Conservation (phyloP, 1,140 invertebrate genomes). For the Calycopis cecrops region DNA sequence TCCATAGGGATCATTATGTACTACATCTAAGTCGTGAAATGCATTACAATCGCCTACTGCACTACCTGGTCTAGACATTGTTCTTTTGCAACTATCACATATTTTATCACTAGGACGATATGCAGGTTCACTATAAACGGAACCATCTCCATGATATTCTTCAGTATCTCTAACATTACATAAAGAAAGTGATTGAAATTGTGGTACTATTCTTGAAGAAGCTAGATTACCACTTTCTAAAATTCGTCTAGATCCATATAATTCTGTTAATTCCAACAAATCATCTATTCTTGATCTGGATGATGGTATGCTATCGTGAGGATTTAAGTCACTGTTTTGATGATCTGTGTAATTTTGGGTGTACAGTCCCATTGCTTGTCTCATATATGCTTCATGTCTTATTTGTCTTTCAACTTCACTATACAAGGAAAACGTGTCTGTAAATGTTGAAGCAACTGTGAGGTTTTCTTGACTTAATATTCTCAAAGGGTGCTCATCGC, state of each 20-base stretch:
- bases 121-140: conserved; percentile 89
- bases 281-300: conserved; percentile 61
- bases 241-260: conserved; percentile 54
- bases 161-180: conserved; percentile 81
- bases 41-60: conserved; percentile 67
- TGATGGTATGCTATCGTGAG: conserved; percentile 54
- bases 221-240: conserved; percentile 45
- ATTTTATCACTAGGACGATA: conserved; percentile 85
- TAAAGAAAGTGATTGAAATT: conserved; percentile 83
- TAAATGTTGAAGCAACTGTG: conserved; percentile 91
- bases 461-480: conserved; percentile 93
- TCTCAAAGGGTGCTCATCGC: conserved; percentile 88
- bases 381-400: conserved; percentile 62
- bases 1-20: conserved; percentile 62
- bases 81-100: conserved; percentile 84
- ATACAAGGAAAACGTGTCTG: conserved; percentile 85
- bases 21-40: conserved; percentile 71
- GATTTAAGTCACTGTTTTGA: conserved; percentile 40
- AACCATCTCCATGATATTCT: conserved; percentile 81
- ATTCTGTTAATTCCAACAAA: conserved; percentile 50
- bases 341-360: conserved; percentile 55
- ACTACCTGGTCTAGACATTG: conserved; percentile 82
- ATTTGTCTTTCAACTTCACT: conserved; percentile 82
- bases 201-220: conserved; percentile 49
- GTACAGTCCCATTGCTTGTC: conserved; percentile 67